These are phyloP conservation scores for Takifugu ocellatus DNA, from an alignment of 2,797 vertebrate genomes.

Conservation along the genomic window DNA sequence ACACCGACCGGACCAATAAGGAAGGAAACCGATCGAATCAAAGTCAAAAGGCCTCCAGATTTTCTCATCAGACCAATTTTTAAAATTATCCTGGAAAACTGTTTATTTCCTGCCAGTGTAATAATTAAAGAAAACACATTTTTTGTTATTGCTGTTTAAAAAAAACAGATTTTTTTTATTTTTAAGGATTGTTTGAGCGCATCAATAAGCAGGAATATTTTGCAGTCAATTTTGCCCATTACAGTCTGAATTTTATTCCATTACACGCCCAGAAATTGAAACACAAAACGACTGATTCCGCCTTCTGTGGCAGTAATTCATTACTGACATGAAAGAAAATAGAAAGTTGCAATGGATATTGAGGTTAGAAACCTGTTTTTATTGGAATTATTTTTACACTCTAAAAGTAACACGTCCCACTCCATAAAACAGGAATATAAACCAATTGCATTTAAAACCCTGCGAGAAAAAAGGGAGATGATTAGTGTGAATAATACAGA, in stretches of 20 bases:
- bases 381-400: background rate
- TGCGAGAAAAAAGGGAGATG: slow-evolving; percentile 1
- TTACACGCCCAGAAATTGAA: too few species aligned
- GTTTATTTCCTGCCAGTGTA: too few species aligned
- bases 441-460: background rate
- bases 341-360: background rate
- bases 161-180: too few species aligned
- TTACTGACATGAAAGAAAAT: background rate
- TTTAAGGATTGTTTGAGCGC: too few species aligned
- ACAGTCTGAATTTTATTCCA: too few species aligned
- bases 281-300: too few species aligned
- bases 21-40: slow-evolving; percentile 31
- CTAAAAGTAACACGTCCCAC: background rate
- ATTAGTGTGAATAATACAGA: slow-evolving; percentile 20
- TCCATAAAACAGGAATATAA: background rate
- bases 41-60: background rate
- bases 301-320: slow-evolving; percentile 3
- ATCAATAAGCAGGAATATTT: too few species aligned
- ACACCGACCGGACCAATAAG: background rate
- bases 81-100: too few species aligned
- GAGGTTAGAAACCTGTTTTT: slow-evolving; percentile 2
- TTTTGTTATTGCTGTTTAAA: too few species aligned
- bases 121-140: too few species aligned
- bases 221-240: too few species aligned
- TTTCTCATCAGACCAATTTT: too few species aligned